These are phyloP conservation scores for Dasyprocta punctata DNA, from an alignment of 2,113 vertebrate genomes.

Conservation along the genomic window DNA sequence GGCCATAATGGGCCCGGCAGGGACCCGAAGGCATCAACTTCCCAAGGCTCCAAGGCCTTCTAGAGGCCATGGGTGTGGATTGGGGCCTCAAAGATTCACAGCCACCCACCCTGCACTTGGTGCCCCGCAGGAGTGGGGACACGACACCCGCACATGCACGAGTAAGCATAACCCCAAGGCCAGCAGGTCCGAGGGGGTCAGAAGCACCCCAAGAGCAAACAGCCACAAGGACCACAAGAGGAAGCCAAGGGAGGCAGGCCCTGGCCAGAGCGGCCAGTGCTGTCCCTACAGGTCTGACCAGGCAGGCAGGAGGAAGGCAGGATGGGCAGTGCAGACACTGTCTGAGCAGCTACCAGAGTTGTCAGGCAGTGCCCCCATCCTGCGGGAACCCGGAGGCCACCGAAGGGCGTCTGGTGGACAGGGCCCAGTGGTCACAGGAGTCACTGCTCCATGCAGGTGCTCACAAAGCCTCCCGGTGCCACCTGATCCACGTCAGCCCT, in stretches of 20 bases:
- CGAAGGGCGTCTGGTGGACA: not conserved
- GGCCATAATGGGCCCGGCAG: not conserved
- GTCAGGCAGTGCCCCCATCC: not conserved
- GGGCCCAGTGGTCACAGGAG: not conserved
- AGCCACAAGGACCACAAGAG: no score
- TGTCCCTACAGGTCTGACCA: not conserved
- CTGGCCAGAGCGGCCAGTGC: not conserved
- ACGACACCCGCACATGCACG: no score
- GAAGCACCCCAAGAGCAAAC: no score
- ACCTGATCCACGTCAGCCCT: not conserved
- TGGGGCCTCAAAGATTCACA: not conserved
- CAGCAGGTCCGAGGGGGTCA: not conserved
- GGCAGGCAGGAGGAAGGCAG: not conserved
- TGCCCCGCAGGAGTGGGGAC: not conserved
- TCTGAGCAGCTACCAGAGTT: not conserved
- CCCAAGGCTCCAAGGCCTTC: not conserved
- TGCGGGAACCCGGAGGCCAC: not conserved
- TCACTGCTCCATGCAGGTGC: not conserved
- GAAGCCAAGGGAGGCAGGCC: not conserved
- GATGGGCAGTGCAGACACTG: not conserved
- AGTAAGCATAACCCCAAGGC: not conserved
- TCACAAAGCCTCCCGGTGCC: not conserved
- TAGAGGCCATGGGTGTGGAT: rapidly evolving
- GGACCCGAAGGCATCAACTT: rapidly evolving
- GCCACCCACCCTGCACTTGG: not conserved